Conservation (phyloP, 1,140 invertebrate species). For the Oreohelix idahoensis region DNA sequence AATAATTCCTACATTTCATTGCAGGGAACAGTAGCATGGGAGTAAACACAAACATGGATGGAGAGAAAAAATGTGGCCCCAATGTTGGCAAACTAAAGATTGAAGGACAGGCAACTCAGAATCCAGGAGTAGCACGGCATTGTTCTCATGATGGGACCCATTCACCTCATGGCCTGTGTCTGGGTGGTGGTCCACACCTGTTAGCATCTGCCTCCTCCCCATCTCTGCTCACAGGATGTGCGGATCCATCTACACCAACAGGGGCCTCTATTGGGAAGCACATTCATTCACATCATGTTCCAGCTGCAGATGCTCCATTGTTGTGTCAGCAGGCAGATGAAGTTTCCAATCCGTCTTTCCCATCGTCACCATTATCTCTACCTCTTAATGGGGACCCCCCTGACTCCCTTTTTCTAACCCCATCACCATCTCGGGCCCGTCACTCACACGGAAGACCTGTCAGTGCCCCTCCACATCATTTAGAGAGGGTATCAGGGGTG, state of each 20-base stretch:
- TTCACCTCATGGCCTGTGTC: neutral
- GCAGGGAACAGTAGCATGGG: neutral
- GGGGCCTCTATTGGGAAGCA: constrained; percentile 25
- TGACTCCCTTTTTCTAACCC: neutral
- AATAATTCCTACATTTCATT: too few relatives aligned
- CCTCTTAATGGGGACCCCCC: neutral
- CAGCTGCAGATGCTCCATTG: neutral
- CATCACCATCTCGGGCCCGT: neutral
- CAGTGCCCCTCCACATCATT: constrained; percentile 5
- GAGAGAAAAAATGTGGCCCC: neutral
- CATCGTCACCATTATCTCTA: neutral
- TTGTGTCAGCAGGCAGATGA: neutral
- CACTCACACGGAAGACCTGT: neutral
- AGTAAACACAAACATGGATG: constrained; percentile 3
- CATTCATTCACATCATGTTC: constrained; percentile 27
- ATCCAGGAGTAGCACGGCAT: neutral
- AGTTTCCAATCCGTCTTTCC: neutral
- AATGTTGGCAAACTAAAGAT: neutral
- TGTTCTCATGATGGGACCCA: neutral
- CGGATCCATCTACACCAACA: neutral
- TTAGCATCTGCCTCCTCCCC: constrained; percentile 25
- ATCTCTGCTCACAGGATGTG: constrained; percentile 33
- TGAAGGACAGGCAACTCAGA: neutral
- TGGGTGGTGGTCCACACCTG: neutral
- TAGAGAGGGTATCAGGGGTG: neutral